Base-by-base conservation (phyloP, 2,113 vertebrate genomes). In the Silurus asotus region DNA sequence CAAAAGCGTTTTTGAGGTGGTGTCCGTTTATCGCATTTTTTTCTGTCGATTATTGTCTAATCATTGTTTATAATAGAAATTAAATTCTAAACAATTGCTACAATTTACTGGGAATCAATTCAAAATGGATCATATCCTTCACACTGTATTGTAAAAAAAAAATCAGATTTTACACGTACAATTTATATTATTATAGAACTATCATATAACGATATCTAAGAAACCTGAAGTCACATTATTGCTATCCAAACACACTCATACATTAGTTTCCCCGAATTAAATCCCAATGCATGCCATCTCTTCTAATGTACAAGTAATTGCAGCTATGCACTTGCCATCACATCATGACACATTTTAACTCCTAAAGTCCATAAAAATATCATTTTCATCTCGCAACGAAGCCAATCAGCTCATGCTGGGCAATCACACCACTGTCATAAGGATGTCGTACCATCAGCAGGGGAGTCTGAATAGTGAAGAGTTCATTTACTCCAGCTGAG, bases 401-500 rank as follows among this genome's bases (percentile, higher is more conserved):
- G 87, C 28, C 70, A 67, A 67, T 89, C 80, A 88, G 53, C 37
- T 65, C 79, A 53, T 61, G 67, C 80, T 20, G 79, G 37, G 79
- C 37, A 61, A 70, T 59, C 55, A 25, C 61, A 0, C 77, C 5
- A 45, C 69, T 81, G 70, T 56, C 59, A 87, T 55, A 19, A 69
- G 28, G 72, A 86, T 85, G 87, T 86, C 70, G 81, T 74, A 56
- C 28, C 59, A 78, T 67, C 58, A 49, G 25, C 74, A 85, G 64
- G 91, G 86, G 90, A 82, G 76, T 70, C 82, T 48, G 56, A 56
- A 85, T 45, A 25, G 15, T 8, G 85, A 87, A 87, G 89, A 89
- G 62, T 89, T 90, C 91, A 92, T 91, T 91, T 90, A 49, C 76
- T 86, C 83, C 87, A 56, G 86, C 89, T 89, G 87, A 86, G 74